Base-by-base conservation (phyloP, 2,888 invertebrate genomes). In the Chrysolina haemoptera region DNA sequence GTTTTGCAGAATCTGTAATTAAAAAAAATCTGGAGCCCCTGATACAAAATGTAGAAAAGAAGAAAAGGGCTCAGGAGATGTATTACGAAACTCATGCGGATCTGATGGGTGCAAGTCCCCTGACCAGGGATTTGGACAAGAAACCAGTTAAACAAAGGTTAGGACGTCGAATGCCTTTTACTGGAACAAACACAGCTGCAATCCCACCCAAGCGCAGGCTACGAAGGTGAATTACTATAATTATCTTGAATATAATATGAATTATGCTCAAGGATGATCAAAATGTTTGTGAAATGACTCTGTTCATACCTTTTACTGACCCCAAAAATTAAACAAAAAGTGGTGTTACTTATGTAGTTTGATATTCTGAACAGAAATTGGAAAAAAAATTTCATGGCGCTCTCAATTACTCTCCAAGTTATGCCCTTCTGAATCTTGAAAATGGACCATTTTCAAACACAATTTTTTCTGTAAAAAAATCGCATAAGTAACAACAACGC, bases 111-210 rank as follows among this genome's bases (percentile, higher is more conserved):
- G 70, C 69, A 2, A 83, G 83, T 67, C 81, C 82, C 0, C 16
- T 83, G 50, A 64, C 59, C 5, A 75, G 78, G n/a, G 65, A 74
- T 16, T 14, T 11, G 16, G 20, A 43, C 16, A 81, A 75, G 70
- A 63, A 63, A 43, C 81, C 83, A 27, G 81, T 84, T 16, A 81
- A 81, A 63, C 79, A 80, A 46, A 63, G 84, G 48, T 70, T 84
- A 27, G 84, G 84, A 10, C 46, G 70, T 40, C 78, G 71, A 48
- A 73, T 78, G 46, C 76, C 75, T n/a, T 78, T 75, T 48, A 73
- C 70, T 55, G 81, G 80, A 5, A 81, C 80, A 1, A 81, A 77
- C 43, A 81, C 81, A 0, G 75, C 79, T 11, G 70, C 70, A 11
- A 50, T 83, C 2, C 71, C 80, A 10, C 81, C 76, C 6, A 76